phyloP scores from a whole-genome alignment of 2,888 invertebrate genomes.

The Saturnia japonica region DNA sequence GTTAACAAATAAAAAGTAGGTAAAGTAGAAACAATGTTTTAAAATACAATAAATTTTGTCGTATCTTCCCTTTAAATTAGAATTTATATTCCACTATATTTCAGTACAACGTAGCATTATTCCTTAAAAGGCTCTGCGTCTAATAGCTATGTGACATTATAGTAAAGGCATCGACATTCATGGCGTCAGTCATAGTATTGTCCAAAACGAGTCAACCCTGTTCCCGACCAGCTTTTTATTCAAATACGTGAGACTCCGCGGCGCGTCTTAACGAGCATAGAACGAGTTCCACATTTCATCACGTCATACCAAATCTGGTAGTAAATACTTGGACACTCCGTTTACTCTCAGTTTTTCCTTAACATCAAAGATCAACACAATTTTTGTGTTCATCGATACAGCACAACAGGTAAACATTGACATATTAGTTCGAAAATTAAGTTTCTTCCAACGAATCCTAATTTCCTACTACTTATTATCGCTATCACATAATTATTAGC shows the following conservation, averaged over 20 bases:
- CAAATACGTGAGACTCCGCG: conserved; percentile 72
- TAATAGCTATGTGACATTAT: conserved; percentile 41
- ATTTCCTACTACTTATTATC: conserved; percentile 34
- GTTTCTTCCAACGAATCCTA: conserved; percentile 24
- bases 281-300: conserved; percentile 73
- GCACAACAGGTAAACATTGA: conserved; percentile 20
- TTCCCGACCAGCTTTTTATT: conserved; percentile 68
- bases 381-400: conserved; percentile 28
- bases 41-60: not conserved
- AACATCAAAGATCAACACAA: conserved; percentile 31
- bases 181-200: conserved; percentile 69
- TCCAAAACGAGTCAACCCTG: conserved; percentile 68
- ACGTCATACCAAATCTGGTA: conserved; percentile 71
- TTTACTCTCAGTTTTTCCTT: conserved; percentile 54
- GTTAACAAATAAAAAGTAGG: not conserved
- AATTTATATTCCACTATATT: not conserved
- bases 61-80: not conserved
- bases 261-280: conserved; percentile 74
- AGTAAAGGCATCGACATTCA: conserved; percentile 71
- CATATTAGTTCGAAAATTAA: conserved; percentile 30
- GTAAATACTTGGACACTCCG: conserved; percentile 62
- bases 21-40: not conserved
- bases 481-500: conserved; percentile 57
- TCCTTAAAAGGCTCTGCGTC: conserved; percentile 9
- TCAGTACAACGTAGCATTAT: conserved; percentile 7